phyloP scores from a whole-genome alignment of 2,888 invertebrate genomes.

The Sesamia inferens region DNA sequence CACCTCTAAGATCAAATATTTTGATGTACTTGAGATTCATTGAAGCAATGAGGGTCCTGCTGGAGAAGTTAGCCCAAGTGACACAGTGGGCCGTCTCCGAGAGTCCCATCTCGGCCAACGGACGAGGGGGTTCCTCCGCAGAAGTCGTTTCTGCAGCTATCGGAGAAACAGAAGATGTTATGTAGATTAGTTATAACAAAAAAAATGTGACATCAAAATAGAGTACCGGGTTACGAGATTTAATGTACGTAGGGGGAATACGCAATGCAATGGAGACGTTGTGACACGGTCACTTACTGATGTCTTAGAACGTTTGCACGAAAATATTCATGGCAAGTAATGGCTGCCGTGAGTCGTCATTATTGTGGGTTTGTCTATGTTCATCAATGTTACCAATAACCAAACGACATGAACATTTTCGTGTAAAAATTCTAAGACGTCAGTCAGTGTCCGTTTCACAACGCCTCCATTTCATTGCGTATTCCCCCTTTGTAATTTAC shows the following conservation, averaged over 20 bases:
- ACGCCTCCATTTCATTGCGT: no score
- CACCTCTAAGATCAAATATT: constrained; percentile 97
- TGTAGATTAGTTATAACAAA: neutral
- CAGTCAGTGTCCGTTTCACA: no score
- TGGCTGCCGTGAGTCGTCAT: no score
- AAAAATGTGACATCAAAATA: neutral
- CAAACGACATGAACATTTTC: no score
- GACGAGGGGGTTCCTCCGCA: constrained; percentile 86
- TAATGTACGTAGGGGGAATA: neutral
- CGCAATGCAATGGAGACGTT: no score
- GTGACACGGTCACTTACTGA: no score
- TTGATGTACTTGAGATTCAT: constrained; percentile 97
- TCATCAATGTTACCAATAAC: no score
- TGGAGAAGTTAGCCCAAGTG: constrained; percentile 94
- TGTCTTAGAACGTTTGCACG: no score
- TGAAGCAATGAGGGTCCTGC: constrained; percentile 95
- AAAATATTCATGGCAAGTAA: no score
- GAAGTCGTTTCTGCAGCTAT: constrained; percentile 67
- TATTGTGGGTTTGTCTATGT: no score
- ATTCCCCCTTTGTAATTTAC: no score
- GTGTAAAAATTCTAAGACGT: no score
- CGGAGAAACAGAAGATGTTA: neutral
- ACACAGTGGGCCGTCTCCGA: constrained; percentile 96
- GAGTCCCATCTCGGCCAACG: constrained; percentile 94
- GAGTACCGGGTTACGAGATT: neutral